Evolutionary conservation across 2,797 vertebrate species (phyloP).

Genomic region (Sebastes diploproa): DNA sequence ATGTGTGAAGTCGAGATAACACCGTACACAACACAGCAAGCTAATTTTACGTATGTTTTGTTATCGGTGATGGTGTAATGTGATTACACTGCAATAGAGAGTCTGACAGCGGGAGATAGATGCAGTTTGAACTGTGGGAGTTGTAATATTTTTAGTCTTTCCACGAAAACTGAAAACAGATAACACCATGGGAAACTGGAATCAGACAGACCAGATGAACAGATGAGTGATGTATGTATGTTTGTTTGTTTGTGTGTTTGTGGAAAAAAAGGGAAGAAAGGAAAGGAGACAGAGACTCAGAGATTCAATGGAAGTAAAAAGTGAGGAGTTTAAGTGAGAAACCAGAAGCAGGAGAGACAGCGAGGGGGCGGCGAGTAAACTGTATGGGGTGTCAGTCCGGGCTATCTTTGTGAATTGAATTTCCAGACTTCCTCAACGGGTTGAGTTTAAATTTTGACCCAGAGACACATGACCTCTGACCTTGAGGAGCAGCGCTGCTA

Average conservation of each 20-base stretch:
- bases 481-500: slow-evolving; percentile 27
- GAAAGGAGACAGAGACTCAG: neutral
- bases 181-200: slow-evolving; percentile 35
- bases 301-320: neutral
- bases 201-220: slow-evolving; percentile 10
- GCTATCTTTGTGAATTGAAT: slow-evolving; percentile 28
- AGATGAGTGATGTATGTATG: neutral
- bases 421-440: slow-evolving; percentile 54
- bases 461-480: slow-evolving; percentile 34
- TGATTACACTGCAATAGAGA: slow-evolving; percentile 18
- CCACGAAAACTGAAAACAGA: slow-evolving; percentile 23
- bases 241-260: neutral
- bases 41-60: neutral
- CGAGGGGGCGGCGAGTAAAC: neutral
- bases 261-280: neutral
- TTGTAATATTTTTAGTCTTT: slow-evolving; percentile 41
- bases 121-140: slow-evolving; percentile 26
- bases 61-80: slow-evolving; percentile 12
- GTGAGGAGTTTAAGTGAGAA: slow-evolving; percentile 43
- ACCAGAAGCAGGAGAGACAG: slow-evolving; percentile 39
- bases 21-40: neutral
- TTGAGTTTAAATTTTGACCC: slow-evolving; percentile 49
- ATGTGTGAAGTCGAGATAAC: slow-evolving; percentile 13
- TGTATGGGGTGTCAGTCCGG: slow-evolving; percentile 23
- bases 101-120: slow-evolving; percentile 12